phyloP scores from a whole-genome alignment of 2,888 invertebrate genomes.

The Cataglyphis rosenhaueri region DNA sequence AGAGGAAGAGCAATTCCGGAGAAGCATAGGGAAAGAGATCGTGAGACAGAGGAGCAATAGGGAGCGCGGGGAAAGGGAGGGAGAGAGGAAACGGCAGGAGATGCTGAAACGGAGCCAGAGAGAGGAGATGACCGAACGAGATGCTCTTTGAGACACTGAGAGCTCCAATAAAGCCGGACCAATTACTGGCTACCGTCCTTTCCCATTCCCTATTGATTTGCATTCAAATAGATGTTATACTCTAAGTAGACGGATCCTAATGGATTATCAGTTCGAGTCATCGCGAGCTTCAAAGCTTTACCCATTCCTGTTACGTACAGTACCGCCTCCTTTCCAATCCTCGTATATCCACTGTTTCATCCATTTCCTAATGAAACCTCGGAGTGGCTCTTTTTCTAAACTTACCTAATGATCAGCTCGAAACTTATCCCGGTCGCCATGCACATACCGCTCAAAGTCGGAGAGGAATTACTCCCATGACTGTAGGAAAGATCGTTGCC shows the following conservation, averaged over 20 bases:
- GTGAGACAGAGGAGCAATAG: slow-evolving; percentile 66
- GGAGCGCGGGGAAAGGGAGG: slow-evolving; percentile 57
- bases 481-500: slow-evolving; percentile 62
- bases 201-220: slow-evolving; percentile 85
- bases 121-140: slow-evolving; percentile 85
- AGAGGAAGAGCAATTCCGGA: slow-evolving; percentile 64
- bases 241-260: slow-evolving; percentile 86
- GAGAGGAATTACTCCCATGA: slow-evolving; percentile 62
- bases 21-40: slow-evolving; percentile 69
- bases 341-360: slow-evolving; percentile 83
- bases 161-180: slow-evolving; percentile 85
- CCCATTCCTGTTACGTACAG: slow-evolving; percentile 72
- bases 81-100: slow-evolving; percentile 71
- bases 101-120: slow-evolving; percentile 65
- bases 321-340: slow-evolving; percentile 81
- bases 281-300: slow-evolving; percentile 85
- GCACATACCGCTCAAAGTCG: slow-evolving; percentile 53
- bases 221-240: slow-evolving; percentile 86
- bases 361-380: slow-evolving; percentile 84
- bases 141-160: slow-evolving; percentile 85
- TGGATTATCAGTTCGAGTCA: slow-evolving; percentile 86
- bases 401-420: slow-evolving; percentile 79
- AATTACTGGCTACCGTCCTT: slow-evolving; percentile 85
- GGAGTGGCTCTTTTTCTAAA: slow-evolving; percentile 81
- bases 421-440: slow-evolving; percentile 72